Conservation (phyloP, 2,797 vertebrate genomes). For the Sandelia bainsii region DNA sequence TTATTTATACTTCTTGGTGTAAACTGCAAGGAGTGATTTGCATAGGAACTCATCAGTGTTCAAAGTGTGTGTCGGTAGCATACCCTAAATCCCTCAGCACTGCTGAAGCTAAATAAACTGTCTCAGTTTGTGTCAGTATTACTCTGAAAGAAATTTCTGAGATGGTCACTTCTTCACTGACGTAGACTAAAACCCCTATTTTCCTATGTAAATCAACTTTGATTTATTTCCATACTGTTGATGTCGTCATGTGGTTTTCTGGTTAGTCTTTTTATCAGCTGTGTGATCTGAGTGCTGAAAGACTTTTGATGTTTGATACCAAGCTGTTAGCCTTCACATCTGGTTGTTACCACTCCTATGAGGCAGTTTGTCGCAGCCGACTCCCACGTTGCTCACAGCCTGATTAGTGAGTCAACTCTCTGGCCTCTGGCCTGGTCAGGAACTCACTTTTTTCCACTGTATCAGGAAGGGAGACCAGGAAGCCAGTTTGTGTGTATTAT, state of each 20-base stretch:
- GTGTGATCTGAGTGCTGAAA: constrained; percentile 23
- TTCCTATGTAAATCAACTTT: constrained; percentile 1
- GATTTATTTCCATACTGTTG: background rate
- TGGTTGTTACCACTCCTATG: constrained; percentile 44
- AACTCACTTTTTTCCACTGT: constrained; percentile 51
- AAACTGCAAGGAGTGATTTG: background rate
- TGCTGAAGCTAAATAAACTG: constrained; percentile 36
- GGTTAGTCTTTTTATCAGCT: constrained; percentile 8
- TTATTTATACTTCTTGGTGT: constrained; percentile 32
- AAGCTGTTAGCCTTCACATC: constrained; percentile 53
- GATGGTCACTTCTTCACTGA: background rate
- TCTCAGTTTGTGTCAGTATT: constrained; percentile 34
- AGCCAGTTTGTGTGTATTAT: constrained; percentile 51
- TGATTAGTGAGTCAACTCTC: constrained; percentile 56
- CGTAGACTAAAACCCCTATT: background rate
- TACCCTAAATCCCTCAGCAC: constrained; percentile 52
- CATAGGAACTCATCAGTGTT: constrained; percentile 35
- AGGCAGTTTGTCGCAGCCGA: constrained; percentile 23
- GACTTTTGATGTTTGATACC: constrained; percentile 35
- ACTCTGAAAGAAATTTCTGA: constrained; percentile 18
- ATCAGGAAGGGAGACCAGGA: constrained; percentile 32
- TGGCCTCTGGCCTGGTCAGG: constrained; percentile 36
- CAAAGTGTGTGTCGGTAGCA: constrained; percentile 27
- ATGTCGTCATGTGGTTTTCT: constrained; percentile 1
- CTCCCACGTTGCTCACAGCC: constrained; percentile 24